Conservation (phyloP, 2,113 vertebrate species). For the Cricetomys ansorgei region DNA sequence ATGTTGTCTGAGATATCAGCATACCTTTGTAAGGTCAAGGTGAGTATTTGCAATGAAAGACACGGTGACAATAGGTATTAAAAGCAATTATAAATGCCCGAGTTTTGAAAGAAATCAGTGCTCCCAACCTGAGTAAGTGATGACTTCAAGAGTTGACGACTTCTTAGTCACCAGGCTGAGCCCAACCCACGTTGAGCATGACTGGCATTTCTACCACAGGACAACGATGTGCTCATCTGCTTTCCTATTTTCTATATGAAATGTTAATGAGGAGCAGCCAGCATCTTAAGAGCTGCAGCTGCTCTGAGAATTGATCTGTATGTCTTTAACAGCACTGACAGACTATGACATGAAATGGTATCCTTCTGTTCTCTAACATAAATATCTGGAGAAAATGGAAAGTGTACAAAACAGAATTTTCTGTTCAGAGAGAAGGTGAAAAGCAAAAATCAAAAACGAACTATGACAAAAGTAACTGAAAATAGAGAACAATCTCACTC, state of each 20-base stretch:
- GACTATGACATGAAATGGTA: not conserved
- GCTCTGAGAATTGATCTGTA: not conserved
- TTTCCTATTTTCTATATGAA: not conserved
- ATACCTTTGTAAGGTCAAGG: not conserved
- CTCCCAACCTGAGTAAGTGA: constrained; percentile 14
- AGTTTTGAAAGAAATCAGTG: constrained; percentile 1
- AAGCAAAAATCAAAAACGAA: not conserved
- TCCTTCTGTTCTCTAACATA: not conserved
- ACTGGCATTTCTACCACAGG: constrained; percentile 10
- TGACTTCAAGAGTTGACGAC: not conserved
- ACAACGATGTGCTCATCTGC: not conserved
- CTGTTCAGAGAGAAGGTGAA: not conserved
- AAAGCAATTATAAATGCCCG: not conserved
- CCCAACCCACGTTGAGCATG: not conserved
- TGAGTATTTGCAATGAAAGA: not conserved
- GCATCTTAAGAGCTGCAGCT: not conserved
- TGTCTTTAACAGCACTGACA: not conserved
- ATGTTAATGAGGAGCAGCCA: constrained; percentile 4
- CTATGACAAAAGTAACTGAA: not conserved
- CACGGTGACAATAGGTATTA: not conserved
- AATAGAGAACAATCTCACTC: not conserved
- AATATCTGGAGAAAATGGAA: not conserved
- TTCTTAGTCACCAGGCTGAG: not conserved
- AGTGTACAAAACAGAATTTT: not conserved
- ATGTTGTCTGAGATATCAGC: not conserved